Evolutionary conservation across 23 tunicate genomes (phyloP), one percentile per base, ranked within the genome.

Genomic region (Botrylloides violaceus): DNA sequence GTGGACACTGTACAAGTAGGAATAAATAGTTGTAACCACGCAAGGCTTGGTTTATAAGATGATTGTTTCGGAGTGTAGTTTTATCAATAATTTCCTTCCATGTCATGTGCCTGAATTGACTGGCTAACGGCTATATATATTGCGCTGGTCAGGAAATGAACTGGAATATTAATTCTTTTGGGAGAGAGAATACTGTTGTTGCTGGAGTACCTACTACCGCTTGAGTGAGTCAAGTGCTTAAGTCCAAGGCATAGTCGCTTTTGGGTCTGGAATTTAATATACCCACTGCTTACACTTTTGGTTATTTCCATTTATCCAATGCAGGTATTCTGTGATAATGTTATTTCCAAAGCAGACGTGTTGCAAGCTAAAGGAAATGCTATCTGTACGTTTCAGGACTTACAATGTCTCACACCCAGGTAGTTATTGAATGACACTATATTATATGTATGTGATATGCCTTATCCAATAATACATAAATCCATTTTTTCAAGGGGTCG

Each of bases 381-480:
- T 0, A 85, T 85, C 37, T 81, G 88, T 36, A 81, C 75, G 29
- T 86, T 93, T 48, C 94, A 86, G 74, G 94, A 85, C 37, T 39
- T 93, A 27, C 90, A 93, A 55, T 93, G 90, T 50, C 98, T 93
- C 64, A 93, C 98, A 18, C 98, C 98, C 37, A 90, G 96, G 96
- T 88, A 32, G 19, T 32, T 63, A 24, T 15, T 63, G 5, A 4
- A 58, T 58, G 24, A 23, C 12, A 4, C 62, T 4, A 29, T 9
- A 23, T 4, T 9, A 58, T 58, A 4, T 58, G 5, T 4, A 19
- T 15, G 20, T 12, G 34, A 12, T 15, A 3, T 15, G 32, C 33
- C 5, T 31, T 28, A 4, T 63, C 3, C 4, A 36, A 18, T 18
- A 37, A 35, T 68, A 12, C 12, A 65, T 32, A 18, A 0, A 18